Evolutionary conservation across 2,113 vertebrate species (phyloP).

Genomic region (Hyperopisus bebe): DNA sequence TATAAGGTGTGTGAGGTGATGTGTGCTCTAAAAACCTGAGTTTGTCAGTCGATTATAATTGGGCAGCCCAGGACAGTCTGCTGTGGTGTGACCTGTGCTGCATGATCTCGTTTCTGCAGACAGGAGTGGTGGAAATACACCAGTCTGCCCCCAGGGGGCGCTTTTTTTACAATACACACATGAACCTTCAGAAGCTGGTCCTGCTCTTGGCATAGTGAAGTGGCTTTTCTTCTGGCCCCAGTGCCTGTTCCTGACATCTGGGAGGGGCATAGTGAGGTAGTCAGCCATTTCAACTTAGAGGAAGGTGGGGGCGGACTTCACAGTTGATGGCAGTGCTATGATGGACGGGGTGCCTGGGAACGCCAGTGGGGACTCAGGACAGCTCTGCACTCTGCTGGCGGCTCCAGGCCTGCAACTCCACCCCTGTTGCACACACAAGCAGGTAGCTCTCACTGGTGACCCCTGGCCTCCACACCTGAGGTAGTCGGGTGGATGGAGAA

Average conservation of each 20-base stretch:
- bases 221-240: background rate
- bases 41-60: background rate
- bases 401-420: constrained; percentile 39
- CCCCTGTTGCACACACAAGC: constrained; percentile 47
- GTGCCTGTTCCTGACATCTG: background rate
- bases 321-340: background rate
- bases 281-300: background rate
- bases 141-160: background rate
- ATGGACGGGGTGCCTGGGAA: background rate
- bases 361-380: constrained; percentile 27
- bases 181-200: background rate
- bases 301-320: background rate
- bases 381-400: constrained; percentile 35
- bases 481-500: background rate
- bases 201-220: background rate
- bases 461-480: constrained; percentile 44
- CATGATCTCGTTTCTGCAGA: background rate
- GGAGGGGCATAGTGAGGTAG: background rate
- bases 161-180: background rate
- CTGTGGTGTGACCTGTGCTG: background rate
- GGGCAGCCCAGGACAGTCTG: background rate
- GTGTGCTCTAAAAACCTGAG: background rate
- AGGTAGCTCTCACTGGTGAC: constrained; percentile 51
- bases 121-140: background rate
- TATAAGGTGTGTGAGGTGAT: background rate